Conservation (phyloP, 1,140 invertebrate genomes). For the Ephestia elutella region DNA sequence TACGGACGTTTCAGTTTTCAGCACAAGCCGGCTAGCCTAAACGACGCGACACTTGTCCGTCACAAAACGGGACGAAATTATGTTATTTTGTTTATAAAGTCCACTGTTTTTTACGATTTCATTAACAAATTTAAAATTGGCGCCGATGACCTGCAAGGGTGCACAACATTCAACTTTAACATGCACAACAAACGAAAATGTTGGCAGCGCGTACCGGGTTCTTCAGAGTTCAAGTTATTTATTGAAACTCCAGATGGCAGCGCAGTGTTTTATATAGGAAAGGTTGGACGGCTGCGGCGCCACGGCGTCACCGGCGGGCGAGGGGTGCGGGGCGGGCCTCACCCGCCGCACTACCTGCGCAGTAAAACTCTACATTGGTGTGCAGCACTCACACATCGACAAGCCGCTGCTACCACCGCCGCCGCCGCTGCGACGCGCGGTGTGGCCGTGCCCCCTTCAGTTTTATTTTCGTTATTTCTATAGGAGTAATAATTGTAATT, state of each 20-base stretch:
- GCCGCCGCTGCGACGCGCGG: slow-evolving; percentile 22
- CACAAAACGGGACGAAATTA: slow-evolving; percentile 11
- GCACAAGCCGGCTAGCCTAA: not conserved
- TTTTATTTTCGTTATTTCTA: too few relatives aligned
- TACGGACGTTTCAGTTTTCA: slow-evolving; percentile 16
- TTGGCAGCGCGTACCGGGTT: slow-evolving; percentile 62
- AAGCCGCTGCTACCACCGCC: slow-evolving; percentile 50
- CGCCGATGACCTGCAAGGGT: slow-evolving; percentile 46
- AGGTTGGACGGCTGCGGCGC: slow-evolving; percentile 42
- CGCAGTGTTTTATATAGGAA: slow-evolving; percentile 64
- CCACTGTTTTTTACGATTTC: slow-evolving; percentile 32
- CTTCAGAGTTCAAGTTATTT: slow-evolving; percentile 65
- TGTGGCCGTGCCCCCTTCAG: too few relatives aligned
- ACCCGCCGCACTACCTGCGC: slow-evolving; percentile 16
- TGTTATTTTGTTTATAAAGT: slow-evolving; percentile 22
- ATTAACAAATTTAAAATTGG: slow-evolving; percentile 48
- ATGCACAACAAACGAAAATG: slow-evolving; percentile 48
- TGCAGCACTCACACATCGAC: too few relatives aligned
- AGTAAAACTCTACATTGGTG: slow-evolving; percentile 11
- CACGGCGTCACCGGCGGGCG: slow-evolving; percentile 11
- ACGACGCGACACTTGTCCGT: not conserved
- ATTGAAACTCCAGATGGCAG: slow-evolving; percentile 73
- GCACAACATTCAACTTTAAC: slow-evolving; percentile 59
- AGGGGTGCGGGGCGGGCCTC: slow-evolving; percentile 11
- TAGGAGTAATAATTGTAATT: too few relatives aligned